Conservation (phyloP, 2,797 vertebrate species). For the Melanotaenia maccullochi region DNA sequence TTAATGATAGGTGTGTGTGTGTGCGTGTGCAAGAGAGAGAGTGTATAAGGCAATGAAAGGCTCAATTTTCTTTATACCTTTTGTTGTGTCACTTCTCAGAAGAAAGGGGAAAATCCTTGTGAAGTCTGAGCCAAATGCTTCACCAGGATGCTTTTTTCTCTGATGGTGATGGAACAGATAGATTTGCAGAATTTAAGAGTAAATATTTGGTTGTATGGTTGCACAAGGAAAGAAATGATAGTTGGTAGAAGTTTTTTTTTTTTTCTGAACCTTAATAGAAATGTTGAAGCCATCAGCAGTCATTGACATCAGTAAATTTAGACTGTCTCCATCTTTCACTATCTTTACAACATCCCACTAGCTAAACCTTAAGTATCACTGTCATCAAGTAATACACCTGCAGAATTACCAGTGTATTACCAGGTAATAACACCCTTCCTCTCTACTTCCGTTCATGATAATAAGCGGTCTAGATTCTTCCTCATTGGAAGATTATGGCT, state of each 20-base stretch:
- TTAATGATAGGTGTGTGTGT: slow-evolving; percentile 70
- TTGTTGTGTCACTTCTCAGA: slow-evolving; percentile 68
- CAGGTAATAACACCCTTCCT: slow-evolving; percentile 63
- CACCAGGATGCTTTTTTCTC: slow-evolving; percentile 61
- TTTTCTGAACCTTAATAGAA: slow-evolving; percentile 53
- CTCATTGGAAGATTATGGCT: slow-evolving; percentile 95
- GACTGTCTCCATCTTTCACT: slow-evolving; percentile 30
- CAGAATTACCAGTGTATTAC: slow-evolving; percentile 62
- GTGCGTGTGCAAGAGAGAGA: slow-evolving; percentile 6
- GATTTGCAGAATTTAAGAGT: slow-evolving; percentile 73
- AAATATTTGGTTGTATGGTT: slow-evolving; percentile 77
- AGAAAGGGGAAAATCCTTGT: slow-evolving; percentile 50
- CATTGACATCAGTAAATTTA: slow-evolving; percentile 38
- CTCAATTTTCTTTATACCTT: slow-evolving; percentile 65
- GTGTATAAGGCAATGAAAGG: slow-evolving; percentile 42
- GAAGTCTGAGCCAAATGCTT: slow-evolving; percentile 63
- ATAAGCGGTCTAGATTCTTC: slow-evolving; percentile 85
- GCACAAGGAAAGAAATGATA: slow-evolving; percentile 64
- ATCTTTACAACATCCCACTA: slow-evolving; percentile 44
- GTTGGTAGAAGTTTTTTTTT: slow-evolving; percentile 36
- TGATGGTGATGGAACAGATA: slow-evolving; percentile 70
- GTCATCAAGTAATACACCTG: slow-evolving; percentile 59
- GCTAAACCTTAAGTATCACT: slow-evolving; percentile 60
- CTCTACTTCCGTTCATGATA: slow-evolving; percentile 88
- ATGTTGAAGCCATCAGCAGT: slow-evolving; percentile 37